Percentiles rank a stretch among this genome's conserved stretches.
Evolutionary conservation across 1,140 invertebrate species (phyloP).

Genomic region (Drosophila ogumai): DNA sequence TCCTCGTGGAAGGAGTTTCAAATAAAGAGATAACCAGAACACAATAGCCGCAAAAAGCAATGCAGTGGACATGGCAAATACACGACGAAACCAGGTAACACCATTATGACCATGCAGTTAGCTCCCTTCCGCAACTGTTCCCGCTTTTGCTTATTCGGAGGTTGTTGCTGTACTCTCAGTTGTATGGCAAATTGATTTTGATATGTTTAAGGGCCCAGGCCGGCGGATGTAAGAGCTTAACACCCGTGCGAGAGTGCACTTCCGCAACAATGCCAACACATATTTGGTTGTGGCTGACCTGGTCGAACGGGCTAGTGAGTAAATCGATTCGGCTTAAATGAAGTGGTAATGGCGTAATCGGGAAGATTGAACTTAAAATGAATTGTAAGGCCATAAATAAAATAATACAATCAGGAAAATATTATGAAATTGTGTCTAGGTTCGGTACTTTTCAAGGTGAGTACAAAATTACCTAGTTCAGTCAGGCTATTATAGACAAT

Average conservation of each 20-base stretch:
- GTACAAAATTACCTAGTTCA: neutral
- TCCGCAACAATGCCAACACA: slow-evolving; percentile 18
- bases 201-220: neutral
- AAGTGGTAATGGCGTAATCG: neutral
- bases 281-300: slow-evolving; percentile 16
- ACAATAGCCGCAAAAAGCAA: slow-evolving; percentile 57
- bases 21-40: slow-evolving; percentile 20
- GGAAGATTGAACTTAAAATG: neutral
- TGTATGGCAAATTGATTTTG: slow-evolving; percentile 21
- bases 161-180: neutral
- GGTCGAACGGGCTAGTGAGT: neutral
- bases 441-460: neutral
- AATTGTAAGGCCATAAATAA: neutral
- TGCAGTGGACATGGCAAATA: slow-evolving; percentile 31
- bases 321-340: neutral
- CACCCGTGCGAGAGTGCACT: slow-evolving; percentile 20
- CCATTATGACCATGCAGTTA: slow-evolving; percentile 68
- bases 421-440: neutral
- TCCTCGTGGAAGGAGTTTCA: neutral
- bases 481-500: too few relatives aligned
- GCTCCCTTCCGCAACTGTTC: slow-evolving; percentile 58
- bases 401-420: neutral
- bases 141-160: slow-evolving; percentile 68
- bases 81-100: slow-evolving; percentile 22
- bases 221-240: slow-evolving; percentile 1